Percentiles rank a stretch among this genome's conserved stretches.
These are phyloP conservation scores for Tadarida brasiliensis DNA, from an alignment of 2,797 vertebrate species.

Conservation along the genomic window DNA sequence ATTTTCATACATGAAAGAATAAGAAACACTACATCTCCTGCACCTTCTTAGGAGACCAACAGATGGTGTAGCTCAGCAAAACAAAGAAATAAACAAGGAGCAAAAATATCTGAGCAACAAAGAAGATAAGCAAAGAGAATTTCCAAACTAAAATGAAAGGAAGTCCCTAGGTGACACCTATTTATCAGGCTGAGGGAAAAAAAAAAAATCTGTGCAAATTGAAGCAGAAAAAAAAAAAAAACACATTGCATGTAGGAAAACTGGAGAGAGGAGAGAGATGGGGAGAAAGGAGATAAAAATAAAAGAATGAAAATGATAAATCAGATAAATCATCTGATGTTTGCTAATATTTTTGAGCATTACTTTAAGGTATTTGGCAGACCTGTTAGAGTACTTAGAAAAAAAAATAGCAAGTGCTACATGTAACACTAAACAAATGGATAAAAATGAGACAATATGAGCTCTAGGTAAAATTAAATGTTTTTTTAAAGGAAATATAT, in stretches of 20 bases:
- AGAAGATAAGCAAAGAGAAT: background rate
- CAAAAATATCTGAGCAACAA: background rate
- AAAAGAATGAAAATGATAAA: background rate
- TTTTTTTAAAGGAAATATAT: background rate
- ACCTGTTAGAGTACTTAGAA: background rate
- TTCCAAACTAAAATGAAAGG: background rate
- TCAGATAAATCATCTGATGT: background rate
- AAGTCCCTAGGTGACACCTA: background rate
- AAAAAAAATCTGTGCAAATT: background rate
- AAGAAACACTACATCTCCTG: background rate
- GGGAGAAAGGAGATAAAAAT: background rate
- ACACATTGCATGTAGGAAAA: background rate
- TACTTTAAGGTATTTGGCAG: background rate
- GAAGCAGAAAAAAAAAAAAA: background rate
- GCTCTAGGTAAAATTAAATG: background rate
- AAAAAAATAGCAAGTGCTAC: background rate
- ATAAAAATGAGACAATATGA: background rate
- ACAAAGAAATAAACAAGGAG: background rate
- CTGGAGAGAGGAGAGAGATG: background rate
- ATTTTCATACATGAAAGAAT: background rate
- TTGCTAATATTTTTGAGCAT: background rate
- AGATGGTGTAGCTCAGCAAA: background rate
- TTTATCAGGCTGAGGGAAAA: background rate
- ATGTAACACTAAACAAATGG: background rate
- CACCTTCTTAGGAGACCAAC: background rate